Percentiles rank a stretch among this genome's conserved stretches.
Evolutionary conservation across 2,113 vertebrate genomes (phyloP).

Genomic region (Procavia capensis): DNA sequence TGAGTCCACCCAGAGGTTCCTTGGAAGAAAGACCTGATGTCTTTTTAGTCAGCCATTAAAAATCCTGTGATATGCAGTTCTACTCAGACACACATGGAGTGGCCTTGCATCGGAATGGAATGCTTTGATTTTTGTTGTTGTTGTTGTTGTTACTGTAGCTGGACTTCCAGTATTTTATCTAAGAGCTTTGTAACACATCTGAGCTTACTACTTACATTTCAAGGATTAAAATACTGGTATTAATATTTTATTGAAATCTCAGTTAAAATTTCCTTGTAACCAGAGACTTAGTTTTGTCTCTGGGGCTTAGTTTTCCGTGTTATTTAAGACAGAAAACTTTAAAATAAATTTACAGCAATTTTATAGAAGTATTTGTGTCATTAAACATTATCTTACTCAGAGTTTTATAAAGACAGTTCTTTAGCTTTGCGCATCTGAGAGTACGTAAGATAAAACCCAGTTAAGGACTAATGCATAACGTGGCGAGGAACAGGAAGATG

Average conservation of each 20-base stretch:
- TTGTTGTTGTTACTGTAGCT: background rate
- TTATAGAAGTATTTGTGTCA: conserved; percentile 41
- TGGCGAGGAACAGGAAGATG: background rate
- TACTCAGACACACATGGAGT: background rate
- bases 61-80: background rate
- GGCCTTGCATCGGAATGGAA: background rate
- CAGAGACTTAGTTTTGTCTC: conserved; percentile 46
- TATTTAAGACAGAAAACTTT: background rate
- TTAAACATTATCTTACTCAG: background rate
- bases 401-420: background rate
- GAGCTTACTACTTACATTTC: background rate
- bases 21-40: background rate
- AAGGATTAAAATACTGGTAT: background rate
- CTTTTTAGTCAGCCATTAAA: background rate
- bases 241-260: conserved; percentile 14
- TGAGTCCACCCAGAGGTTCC: background rate
- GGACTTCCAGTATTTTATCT: conserved; percentile 15
- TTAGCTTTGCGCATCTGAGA: conserved; percentile 3
- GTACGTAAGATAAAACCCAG: conserved; percentile 4
- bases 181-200: background rate
- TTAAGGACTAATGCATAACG: background rate
- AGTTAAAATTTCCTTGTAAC: background rate
- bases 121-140: background rate
- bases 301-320: conserved; percentile 12
- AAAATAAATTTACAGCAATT: conserved; percentile 12